A percentile compares a stretch with the other conserved stretches of the same genome.
These are phyloP conservation scores for Strongylocentrotus purpuratus DNA, from an alignment of 35 echinoderm and acorn worm species.

Conservation along the genomic window DNA sequence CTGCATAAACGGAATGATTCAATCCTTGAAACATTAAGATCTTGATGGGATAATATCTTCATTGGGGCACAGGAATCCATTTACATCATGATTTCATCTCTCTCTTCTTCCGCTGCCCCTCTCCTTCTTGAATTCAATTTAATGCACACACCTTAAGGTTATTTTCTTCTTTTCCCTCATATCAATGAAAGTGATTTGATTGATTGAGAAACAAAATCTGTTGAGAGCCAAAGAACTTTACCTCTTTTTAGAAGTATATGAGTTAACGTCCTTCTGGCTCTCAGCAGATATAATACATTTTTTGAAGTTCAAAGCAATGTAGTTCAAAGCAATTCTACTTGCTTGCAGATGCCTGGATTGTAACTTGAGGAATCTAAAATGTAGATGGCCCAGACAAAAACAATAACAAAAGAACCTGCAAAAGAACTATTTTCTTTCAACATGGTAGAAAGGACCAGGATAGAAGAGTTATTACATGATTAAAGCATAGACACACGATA, in stretches of 20 bases:
- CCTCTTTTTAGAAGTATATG: too few relatives aligned
- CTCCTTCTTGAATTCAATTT: neutral
- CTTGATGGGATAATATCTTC: neutral
- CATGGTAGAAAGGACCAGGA: neutral
- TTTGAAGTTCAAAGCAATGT: neutral
- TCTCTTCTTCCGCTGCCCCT: neutral
- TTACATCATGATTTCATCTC: neutral
- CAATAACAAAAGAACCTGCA: neutral
- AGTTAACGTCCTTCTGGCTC: too few relatives aligned
- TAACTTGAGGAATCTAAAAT: neutral
- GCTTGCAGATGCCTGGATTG: neutral
- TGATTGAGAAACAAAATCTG: neutral
- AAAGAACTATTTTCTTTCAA: neutral
- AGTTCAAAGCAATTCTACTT: neutral
- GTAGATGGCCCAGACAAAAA: neutral
- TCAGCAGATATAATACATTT: too few relatives aligned
- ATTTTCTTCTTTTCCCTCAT: neutral
- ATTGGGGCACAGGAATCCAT: neutral
- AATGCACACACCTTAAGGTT: neutral
- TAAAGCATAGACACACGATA: slow-evolving; percentile 4
- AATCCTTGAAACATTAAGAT: neutral
- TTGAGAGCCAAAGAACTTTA: too few relatives aligned
- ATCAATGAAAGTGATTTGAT: neutral
- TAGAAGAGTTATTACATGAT: neutral
- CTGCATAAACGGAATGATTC: slow-evolving; percentile 16